Base-by-base conservation (phyloP, 2,797 vertebrate species). In the Gastrophryne carolinensis region DNA sequence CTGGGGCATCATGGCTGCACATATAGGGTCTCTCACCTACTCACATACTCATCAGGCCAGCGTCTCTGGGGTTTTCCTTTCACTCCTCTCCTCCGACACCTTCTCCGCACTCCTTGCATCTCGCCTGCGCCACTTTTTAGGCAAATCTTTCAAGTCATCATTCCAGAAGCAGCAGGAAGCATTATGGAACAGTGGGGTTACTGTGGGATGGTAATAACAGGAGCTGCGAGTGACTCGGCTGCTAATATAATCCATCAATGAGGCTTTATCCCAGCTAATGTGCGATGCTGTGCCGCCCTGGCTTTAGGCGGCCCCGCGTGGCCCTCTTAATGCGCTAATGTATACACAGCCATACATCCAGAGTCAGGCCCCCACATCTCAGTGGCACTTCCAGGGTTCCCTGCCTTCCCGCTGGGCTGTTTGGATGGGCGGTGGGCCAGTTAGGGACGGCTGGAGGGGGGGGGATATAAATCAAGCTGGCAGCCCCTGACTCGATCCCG, bases 131-230 rank as follows among this genome's bases (percentile, higher is more conserved):
- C 9, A 58, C 58, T 71, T 71, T 77, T 57, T 56, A 30, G 54
- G 73, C n/a, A 61, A 75, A 68, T 41, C 64, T 66, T 66, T 75
- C 30, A 64, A 57, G 67, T 63, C 67, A 35, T 77, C 66, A 71
- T 71, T 71, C 74, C 74, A 49, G 58, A 29, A 49, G 67, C 74
- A 64, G 74, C 67, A 63, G 74, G 67, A 71, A 77, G 67, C 74
- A 63, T 77, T 47, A 71, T 2, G 11, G 67, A 77, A 77, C 74
- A 77, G 67, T 71, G 29, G 50, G 58, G 49, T 63, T 64, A 63
- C 74, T 77, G 66, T 77, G 63, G 15, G 49, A 27, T 49, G 71
- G 64, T 77, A 77, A 76, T 69, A 76, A 47, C 66, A 57, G 73
- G 49, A 63, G 66, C 74, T 34, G 65, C 11, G 41, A 69, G 60